A percentile compares a stretch with the other conserved stretches of the same genome.
Conservation (phyloP, 1,140 invertebrate species). For the Magallana angulata region DNA sequence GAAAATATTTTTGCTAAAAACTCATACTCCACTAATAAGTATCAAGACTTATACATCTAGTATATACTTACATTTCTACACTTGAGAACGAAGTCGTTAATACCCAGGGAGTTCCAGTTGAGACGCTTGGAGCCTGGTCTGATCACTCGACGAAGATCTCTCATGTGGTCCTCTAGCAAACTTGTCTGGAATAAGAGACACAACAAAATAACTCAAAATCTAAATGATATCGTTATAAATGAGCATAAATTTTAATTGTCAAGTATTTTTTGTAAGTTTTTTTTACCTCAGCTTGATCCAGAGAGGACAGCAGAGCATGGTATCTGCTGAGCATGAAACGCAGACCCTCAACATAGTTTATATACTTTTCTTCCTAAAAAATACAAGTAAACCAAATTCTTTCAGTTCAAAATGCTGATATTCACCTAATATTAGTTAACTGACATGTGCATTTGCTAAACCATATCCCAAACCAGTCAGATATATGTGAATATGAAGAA, state of each 20-base stretch:
- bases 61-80: constrained; percentile 80
- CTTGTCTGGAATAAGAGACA: constrained; percentile 65
- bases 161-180: constrained; percentile 82
- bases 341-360: constrained; percentile 78
- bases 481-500: too few relatives aligned
- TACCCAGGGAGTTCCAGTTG: constrained; percentile 91
- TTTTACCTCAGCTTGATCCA: constrained; percentile 78
- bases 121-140: constrained; percentile 89
- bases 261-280: neutral
- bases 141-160: constrained; percentile 88
- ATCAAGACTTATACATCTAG: too few relatives aligned
- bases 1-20: too few relatives aligned
- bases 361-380: constrained; percentile 79
- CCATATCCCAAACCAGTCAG: too few relatives aligned
- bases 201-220: neutral
- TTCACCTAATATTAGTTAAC: too few relatives aligned
- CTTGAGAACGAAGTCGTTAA: constrained; percentile 85
- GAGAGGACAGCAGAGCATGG: constrained; percentile 74
- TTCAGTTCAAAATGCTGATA: too few relatives aligned
- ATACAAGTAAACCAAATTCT: too few relatives aligned
- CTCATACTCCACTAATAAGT: too few relatives aligned
- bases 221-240: neutral
- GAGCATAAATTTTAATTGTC: neutral
- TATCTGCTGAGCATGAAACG: constrained; percentile 78
- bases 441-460: too few relatives aligned